A percentile compares a stretch with the other conserved stretches of the same genome.
These are phyloP conservation scores for Dorcus parallelipipedus DNA, from an alignment of 2,888 invertebrate species.

Conservation along the genomic window DNA sequence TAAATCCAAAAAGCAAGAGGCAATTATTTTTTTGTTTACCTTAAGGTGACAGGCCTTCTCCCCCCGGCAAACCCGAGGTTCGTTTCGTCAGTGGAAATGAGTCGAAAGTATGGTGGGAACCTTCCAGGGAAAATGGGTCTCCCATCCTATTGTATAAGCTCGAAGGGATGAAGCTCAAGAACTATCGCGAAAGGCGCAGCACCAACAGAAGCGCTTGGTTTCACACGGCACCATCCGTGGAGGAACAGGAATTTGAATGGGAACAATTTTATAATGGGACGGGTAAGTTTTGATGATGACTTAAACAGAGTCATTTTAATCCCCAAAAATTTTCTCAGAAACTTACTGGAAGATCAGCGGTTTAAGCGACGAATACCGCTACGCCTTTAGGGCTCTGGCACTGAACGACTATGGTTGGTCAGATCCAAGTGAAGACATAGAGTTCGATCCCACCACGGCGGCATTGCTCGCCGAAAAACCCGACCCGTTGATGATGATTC, in stretches of 20 bases:
- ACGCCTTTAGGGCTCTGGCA: slow-evolving; percentile 75
- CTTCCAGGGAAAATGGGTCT: slow-evolving; percentile 74
- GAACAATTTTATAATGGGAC: slow-evolving; percentile 71
- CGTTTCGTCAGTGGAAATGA: slow-evolving; percentile 69
- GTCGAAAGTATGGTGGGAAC: slow-evolving; percentile 78
- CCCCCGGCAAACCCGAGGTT: slow-evolving; percentile 73
- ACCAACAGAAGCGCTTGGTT: slow-evolving; percentile 43
- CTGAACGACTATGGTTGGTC: slow-evolving; percentile 81
- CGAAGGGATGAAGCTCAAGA: slow-evolving; percentile 58
- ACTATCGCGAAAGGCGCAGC: slow-evolving; percentile 41
- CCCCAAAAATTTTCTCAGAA: slow-evolving; percentile 49
- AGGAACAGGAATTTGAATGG: slow-evolving; percentile 61
- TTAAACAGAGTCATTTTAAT: too few species aligned
- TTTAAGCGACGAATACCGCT: slow-evolving; percentile 55
- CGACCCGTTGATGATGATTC: slow-evolving; percentile 52
- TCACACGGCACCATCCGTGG: slow-evolving; percentile 52
- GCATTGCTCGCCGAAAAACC: slow-evolving; percentile 53
- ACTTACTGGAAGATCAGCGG: slow-evolving; percentile 78
- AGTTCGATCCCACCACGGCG: slow-evolving; percentile 53
- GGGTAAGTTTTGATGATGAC: slow-evolving; percentile 48
- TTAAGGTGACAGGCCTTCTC: slow-evolving; percentile 72
- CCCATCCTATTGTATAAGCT: slow-evolving; percentile 70
- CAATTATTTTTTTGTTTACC: neutral
- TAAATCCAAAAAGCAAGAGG: neutral
- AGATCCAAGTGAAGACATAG: slow-evolving; percentile 66